phyloP scores from a whole-genome alignment of 2,888 invertebrate genomes.

The Xestia sexstrigata region DNA sequence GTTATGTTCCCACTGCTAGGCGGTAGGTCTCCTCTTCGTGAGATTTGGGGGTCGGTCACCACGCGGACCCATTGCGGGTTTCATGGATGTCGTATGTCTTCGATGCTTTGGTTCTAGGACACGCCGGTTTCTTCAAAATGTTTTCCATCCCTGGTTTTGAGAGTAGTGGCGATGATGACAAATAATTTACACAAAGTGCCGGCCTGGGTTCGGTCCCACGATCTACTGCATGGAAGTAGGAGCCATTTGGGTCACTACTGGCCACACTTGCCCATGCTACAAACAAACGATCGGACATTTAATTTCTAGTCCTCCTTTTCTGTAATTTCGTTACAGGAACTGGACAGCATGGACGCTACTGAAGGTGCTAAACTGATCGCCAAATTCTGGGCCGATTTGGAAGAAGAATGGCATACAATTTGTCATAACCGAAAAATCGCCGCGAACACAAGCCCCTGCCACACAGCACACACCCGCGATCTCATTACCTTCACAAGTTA shows the following conservation, averaged over 20 bases:
- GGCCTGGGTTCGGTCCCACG: background rate
- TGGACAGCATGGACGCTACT: background rate
- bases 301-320: background rate
- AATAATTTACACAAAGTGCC: background rate
- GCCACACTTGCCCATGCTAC: background rate
- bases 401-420: slow-evolving; percentile 8
- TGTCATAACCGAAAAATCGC: slow-evolving; percentile 2
- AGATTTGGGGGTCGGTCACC: background rate
- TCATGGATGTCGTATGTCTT: background rate
- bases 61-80: background rate
- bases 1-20: background rate
- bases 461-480: slow-evolving; percentile 41
- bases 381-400: background rate
- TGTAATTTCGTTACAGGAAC: background rate
- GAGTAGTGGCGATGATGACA: background rate
- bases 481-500: slow-evolving; percentile 68
- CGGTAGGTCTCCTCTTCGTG: background rate
- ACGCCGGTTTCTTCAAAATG: background rate
- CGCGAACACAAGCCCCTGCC: background rate
- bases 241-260: background rate
- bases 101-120: background rate
- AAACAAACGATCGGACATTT: background rate
- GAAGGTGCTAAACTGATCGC: background rate
- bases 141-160: background rate
- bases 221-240: too few relatives aligned